Percentiles rank a stretch among this genome's conserved stretches.
These are phyloP conservation scores for Plagodis dolabraria DNA, from an alignment of 2,888 invertebrate species.

Conservation along the genomic window DNA sequence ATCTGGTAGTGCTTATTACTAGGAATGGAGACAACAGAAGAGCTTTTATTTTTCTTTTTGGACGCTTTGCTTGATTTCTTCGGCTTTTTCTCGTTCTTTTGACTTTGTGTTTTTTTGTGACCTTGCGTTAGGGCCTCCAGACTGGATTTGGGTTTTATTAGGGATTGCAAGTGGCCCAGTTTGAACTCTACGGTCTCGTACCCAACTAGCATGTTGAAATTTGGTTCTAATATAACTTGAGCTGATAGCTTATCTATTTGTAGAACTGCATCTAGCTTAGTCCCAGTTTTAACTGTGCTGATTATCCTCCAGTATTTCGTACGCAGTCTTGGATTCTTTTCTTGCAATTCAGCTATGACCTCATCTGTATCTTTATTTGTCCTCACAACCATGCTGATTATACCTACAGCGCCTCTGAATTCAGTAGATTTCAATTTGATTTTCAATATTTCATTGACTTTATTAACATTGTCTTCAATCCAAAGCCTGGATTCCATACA, in stretches of 20 bases:
- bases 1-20: slow-evolving; percentile 8
- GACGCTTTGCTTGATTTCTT: slow-evolving; percentile 27
- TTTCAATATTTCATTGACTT: slow-evolving; percentile 53
- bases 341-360: slow-evolving; percentile 61
- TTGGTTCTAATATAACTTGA: slow-evolving; percentile 61
- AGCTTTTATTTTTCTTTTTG: slow-evolving; percentile 26
- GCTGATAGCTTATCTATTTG: slow-evolving; percentile 78
- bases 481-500: slow-evolving; percentile 58
- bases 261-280: slow-evolving; percentile 63
- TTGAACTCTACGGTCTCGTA: slow-evolving; percentile 59
- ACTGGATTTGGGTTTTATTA: slow-evolving; percentile 60
- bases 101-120: slow-evolving; percentile 37
- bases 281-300: slow-evolving; percentile 56
- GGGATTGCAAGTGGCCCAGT: slow-evolving; percentile 67
- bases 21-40: slow-evolving; percentile 4
- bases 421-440: slow-evolving; percentile 66
- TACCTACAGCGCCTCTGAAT: slow-evolving; percentile 76
- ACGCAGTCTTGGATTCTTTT: slow-evolving; percentile 67
- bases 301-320: slow-evolving; percentile 76
- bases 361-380: slow-evolving; percentile 61
- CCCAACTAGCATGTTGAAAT: slow-evolving; percentile 62
- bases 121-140: slow-evolving; percentile 51
- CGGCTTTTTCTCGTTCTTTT: slow-evolving; percentile 26
- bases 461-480: slow-evolving; percentile 56
- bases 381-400: slow-evolving; percentile 67